Evolutionary conservation across 2,797 vertebrate genomes (phyloP).

Genomic region (Lycodopsis pacificus): DNA sequence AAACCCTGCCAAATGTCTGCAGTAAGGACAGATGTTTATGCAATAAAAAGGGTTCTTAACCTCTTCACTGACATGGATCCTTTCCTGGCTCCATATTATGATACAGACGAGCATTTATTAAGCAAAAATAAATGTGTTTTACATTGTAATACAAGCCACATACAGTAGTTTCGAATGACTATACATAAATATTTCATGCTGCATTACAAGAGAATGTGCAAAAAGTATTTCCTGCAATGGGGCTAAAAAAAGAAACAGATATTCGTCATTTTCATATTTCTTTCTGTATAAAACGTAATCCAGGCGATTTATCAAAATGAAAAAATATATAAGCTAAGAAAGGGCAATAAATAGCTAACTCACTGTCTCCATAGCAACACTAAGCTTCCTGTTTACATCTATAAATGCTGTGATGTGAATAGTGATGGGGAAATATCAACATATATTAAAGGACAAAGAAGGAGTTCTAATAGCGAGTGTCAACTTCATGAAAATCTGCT

Average conservation of each 20-base stretch:
- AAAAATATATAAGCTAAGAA: neutral
- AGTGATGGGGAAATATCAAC: neutral
- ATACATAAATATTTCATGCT: neutral
- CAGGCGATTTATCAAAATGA: neutral
- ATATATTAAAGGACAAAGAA: neutral
- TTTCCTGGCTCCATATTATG: neutral
- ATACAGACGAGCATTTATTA: neutral
- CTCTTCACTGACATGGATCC: neutral
- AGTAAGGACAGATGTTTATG: constrained; percentile 35
- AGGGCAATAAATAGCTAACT: neutral
- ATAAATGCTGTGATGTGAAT: neutral
- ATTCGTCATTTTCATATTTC: neutral
- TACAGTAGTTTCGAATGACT: neutral
- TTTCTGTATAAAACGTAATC: neutral
- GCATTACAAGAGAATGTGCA: neutral
- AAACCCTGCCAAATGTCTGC: constrained; percentile 45
- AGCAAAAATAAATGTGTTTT: neutral
- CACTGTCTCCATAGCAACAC: neutral
- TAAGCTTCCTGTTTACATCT: neutral
- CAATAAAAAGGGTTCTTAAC: constrained; percentile 16
- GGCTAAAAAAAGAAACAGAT: neutral
- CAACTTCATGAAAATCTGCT: neutral
- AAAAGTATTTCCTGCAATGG: neutral
- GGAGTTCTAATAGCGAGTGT: too few relatives aligned
- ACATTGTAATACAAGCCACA: neutral